These are phyloP conservation scores for Leptodirus hochenwartii DNA, from an alignment of 2,888 invertebrate genomes.

Conservation along the genomic window DNA sequence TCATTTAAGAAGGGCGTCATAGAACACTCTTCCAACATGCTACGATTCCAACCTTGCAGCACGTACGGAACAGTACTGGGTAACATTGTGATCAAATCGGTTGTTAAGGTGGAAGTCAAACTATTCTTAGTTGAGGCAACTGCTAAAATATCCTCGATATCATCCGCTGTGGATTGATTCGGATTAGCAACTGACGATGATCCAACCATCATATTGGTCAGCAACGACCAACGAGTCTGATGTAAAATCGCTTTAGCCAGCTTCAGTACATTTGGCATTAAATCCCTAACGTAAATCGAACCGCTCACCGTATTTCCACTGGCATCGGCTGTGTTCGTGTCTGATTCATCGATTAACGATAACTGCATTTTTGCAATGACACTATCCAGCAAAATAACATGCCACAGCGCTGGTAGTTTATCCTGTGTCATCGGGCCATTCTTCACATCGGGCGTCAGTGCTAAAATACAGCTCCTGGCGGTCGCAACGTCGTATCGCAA, in stretches of 20 bases:
- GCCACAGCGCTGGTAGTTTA: conserved; percentile 48
- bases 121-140: conserved; percentile 26
- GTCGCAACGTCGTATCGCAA: conserved; percentile 39
- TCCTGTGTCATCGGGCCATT: conserved; percentile 25
- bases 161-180: too few species aligned
- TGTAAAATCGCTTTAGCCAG: conserved; percentile 45
- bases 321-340: conserved; percentile 24
- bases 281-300: conserved; percentile 34
- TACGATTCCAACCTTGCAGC: conserved; percentile 42
- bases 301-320: conserved; percentile 18
- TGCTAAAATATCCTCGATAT: conserved; percentile 27
- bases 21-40: conserved; percentile 30
- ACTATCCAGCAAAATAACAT: conserved; percentile 56
- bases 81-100: conserved; percentile 34
- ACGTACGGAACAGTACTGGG: conserved; percentile 36
- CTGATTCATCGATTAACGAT: conserved; percentile 32
- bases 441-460: conserved; percentile 31
- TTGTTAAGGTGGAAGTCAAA: conserved; percentile 24
- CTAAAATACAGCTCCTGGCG: conserved; percentile 40
- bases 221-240: conserved; percentile 29
- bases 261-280: conserved; percentile 45
- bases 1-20: conserved; percentile 57
- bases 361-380: conserved; percentile 59
- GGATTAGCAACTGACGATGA: conserved; percentile 11
- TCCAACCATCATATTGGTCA: conserved; percentile 24